These are phyloP conservation scores for Passerculus sandwichensis DNA, from an alignment of 2,797 vertebrate species.

Conservation along the genomic window DNA sequence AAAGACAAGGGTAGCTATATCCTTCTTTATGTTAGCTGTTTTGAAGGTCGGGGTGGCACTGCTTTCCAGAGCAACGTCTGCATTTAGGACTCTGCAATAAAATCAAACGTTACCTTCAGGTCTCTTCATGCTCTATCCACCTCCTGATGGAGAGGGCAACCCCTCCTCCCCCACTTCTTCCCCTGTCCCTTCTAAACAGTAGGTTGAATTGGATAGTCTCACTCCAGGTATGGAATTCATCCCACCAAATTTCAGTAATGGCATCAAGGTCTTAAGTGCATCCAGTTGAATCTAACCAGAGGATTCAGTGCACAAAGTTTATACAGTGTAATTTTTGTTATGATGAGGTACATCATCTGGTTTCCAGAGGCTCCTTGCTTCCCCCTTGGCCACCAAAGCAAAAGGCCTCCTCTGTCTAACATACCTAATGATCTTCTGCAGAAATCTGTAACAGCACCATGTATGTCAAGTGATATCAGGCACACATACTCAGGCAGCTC, in stretches of 20 bases:
- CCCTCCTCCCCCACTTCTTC: rapidly evolving
- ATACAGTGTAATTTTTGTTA: background rate
- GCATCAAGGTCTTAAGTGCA: background rate
- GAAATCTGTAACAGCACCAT: background rate
- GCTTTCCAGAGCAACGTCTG: background rate
- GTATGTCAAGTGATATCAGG: background rate
- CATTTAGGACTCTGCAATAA: background rate
- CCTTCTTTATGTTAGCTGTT: background rate
- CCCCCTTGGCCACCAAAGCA: background rate
- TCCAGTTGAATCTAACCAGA: background rate
- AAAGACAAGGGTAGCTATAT: background rate
- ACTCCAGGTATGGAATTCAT: background rate
- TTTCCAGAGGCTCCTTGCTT: background rate
- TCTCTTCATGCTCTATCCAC: background rate
- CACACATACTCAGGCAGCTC: background rate
- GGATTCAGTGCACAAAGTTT: background rate
- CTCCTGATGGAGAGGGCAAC: background rate
- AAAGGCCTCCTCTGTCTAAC: background rate
- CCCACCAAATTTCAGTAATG: background rate
- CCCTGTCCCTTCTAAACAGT: background rate
- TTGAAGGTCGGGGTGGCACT: rapidly evolving
- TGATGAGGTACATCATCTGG: background rate
- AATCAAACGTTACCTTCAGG: background rate
- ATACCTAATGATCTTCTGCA: background rate
- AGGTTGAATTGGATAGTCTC: background rate